These are phyloP conservation scores for Ichneumoninae sp. DNA, from an alignment of 2,888 invertebrate species.

Conservation along the genomic window DNA sequence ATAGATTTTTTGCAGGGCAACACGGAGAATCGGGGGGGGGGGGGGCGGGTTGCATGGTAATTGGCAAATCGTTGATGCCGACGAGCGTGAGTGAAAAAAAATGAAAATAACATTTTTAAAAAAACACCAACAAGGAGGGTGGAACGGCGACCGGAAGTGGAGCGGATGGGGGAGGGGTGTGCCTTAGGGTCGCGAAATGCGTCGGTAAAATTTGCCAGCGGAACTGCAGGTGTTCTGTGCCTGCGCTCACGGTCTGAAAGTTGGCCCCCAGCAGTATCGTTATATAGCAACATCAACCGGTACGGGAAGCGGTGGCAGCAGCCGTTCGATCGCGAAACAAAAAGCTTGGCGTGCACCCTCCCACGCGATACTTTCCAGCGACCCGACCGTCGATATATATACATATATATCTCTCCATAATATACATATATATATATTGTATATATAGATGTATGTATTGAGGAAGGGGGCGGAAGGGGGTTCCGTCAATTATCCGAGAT, in stretches of 20 bases:
- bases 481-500: constrained; percentile 80
- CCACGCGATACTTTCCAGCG: constrained; percentile 57
- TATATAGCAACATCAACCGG: constrained; percentile 37
- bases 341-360: constrained; percentile 58
- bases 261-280: constrained; percentile 30
- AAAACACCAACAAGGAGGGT: constrained; percentile 16
- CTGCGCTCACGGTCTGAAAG: constrained; percentile 45
- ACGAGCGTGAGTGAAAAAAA: constrained; percentile 26
- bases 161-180: not conserved
- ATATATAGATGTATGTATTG: not conserved
- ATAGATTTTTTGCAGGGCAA: constrained; percentile 53
- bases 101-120: too few relatives aligned
- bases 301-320: constrained; percentile 38
- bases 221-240: constrained; percentile 63
- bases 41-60: constrained; percentile 35
- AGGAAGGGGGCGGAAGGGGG: constrained; percentile 43
- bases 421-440: not conserved
- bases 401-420: too few relatives aligned
- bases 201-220: constrained; percentile 64
- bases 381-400: not conserved
- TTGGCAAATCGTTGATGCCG: constrained; percentile 60
- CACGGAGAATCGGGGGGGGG: not conserved
- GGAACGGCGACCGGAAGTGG: constrained; percentile 56
- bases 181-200: constrained; percentile 33
- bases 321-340: constrained; percentile 60